Base-by-base conservation (phyloP, 2,797 vertebrate species). In the Sarcoramphus papa region DNA sequence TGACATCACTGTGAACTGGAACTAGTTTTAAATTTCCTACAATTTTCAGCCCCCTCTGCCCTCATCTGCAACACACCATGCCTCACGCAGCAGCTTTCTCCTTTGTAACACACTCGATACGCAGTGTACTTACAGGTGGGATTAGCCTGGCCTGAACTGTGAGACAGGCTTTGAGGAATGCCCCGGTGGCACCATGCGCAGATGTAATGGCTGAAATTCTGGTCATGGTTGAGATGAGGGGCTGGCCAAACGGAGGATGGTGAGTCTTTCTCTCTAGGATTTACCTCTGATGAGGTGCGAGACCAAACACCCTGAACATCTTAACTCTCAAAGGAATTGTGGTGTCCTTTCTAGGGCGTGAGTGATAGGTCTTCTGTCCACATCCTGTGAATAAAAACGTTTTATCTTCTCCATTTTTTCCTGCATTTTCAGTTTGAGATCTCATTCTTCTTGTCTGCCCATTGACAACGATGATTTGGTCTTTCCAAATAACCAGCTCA, bases 1-100 rank as follows among this genome's bases (percentile, higher is more conserved):
- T 97, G 97, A 97, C 96, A 97, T 97, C 95, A 94, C 95, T 67
- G 90, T 86, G 95, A 97, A 97, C 95, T 96, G 78, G 91, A 95
- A 93, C 75, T 87, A 80, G 85, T 90, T 97, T 97, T 96, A 92
- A 94, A 96, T 96, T 95, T 91, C 89, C 95, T 96, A 93, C 70
- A 54, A 50, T 93, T 96, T 96, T 72, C 87, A 88, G 80, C 43
- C 75, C 30, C 11, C 72, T 88, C 78, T 93, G 73, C 59, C 76
- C 64, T 77, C 65, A 86, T 90, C 96, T 92, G 56, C 88, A 82
- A 51, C 54, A 76, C 70, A 69, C 6, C 12, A 27, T 18, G 72
- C 50, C 63, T 91, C 60, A 28, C 1, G 3, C 69, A 74, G 68
- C 72, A 68, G 72, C 77, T 64, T 79, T 64, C 60, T 74, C 11